Evolutionary conservation across 2,888 invertebrate genomes (phyloP), one percentile per base, ranked within the genome.

Genomic region (Orgyia antiqua): DNA sequence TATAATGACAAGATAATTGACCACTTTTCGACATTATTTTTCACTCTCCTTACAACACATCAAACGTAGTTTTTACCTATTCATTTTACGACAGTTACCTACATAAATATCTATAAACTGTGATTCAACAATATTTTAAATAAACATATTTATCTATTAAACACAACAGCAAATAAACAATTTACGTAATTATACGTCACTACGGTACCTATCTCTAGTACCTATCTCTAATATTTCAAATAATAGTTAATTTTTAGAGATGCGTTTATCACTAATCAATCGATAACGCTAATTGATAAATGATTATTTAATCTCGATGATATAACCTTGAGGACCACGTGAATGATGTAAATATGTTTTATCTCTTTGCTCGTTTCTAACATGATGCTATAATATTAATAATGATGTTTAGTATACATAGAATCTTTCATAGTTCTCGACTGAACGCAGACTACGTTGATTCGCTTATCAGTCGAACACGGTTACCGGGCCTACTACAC

Each of bases 381-480:
- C 39, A 33, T 38, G 42, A 53, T 53, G 43, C 36, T 44, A 36
- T 44, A 47, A 53, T 49, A 51, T 36, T 37, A 46, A 51, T 42
- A 53, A 54, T 44, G 29, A 30, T 49, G 33, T 41, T 48, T 51
- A 39, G 51, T 39, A 43, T 41, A 48, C 45, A 49, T 44, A 43
- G 43, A 44, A 45, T 52, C 55, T 53, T 45, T 45, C 40, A 31
- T 48, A 62, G 57, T 55, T 42, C 42, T 52, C 45, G 55, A 44
- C 37, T 43, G 50, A 49, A 58, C 59, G 64, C 57, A 52, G 55
- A 58, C 57, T 68, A 70, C 63, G 68, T 52, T 43, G 44, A 39
- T 58, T 61, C 15, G 15, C 65, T 80, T 82, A 80, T 80, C 80
- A 69, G 53, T 57, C 75, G 71, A 67, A 70, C 76, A 71, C 68